Conservation (phyloP, 2,888 invertebrate genomes). For the Zele albiditarsus region DNA sequence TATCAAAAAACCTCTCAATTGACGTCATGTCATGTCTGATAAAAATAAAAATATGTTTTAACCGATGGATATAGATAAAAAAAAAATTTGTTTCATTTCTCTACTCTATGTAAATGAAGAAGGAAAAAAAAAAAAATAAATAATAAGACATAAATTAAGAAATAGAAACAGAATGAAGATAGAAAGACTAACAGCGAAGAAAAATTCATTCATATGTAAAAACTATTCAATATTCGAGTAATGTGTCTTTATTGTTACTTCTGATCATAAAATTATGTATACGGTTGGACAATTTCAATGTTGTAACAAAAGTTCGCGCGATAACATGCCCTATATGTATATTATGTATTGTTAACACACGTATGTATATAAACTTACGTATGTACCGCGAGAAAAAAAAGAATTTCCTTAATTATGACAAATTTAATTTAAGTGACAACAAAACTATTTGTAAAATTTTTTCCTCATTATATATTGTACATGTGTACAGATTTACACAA, state of each 20-base stretch:
- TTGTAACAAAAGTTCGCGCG: conserved; percentile 37
- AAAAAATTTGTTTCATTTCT: too few relatives aligned
- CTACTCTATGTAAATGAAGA: neutral
- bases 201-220: conserved; percentile 34
- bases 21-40: neutral
- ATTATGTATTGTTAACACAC: neutral
- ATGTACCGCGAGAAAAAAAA: neutral
- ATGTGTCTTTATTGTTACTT: conserved; percentile 29
- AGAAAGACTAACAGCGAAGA: conserved; percentile 12
- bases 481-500: neutral
- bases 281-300: conserved; percentile 36
- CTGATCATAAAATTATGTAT: conserved; percentile 25
- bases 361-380: neutral
- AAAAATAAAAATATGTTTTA: neutral
- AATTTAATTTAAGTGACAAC: neutral
- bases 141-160: neutral
- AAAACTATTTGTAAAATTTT: neutral
- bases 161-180: neutral
- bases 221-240: conserved; percentile 26
- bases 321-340: conserved; percentile 19
- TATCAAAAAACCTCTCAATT: neutral
- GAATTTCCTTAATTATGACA: neutral
- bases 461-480: neutral
- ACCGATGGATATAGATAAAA: too few relatives aligned
- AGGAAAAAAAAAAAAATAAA: neutral